Percentiles rank a stretch among this genome's conserved stretches.
Evolutionary conservation across 2,797 vertebrate genomes (phyloP).

Genomic region (Carcharodon carcharias): DNA sequence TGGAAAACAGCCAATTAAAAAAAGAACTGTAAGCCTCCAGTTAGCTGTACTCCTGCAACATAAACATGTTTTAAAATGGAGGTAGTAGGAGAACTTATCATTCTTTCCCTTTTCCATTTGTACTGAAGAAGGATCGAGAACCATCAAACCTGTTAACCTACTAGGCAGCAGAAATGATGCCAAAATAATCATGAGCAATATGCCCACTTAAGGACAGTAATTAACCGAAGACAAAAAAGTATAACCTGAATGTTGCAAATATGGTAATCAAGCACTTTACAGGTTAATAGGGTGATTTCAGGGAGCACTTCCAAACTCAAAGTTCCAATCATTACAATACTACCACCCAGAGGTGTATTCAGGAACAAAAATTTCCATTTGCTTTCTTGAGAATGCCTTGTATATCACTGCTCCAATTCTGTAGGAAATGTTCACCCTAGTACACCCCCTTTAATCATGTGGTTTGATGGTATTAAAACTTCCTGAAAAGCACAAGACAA

Average conservation of each 20-base stretch:
- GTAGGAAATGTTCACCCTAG: not conserved
- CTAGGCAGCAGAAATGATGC: not conserved
- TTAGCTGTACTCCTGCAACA: not conserved
- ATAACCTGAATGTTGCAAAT: not conserved
- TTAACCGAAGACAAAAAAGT: not conserved
- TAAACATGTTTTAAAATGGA: not conserved
- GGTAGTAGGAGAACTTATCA: not conserved
- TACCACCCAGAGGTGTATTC: not conserved
- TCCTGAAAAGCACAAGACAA: conserved; percentile 18
- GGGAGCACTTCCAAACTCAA: not conserved
- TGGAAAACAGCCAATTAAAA: not conserved
- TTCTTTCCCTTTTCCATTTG: not conserved
- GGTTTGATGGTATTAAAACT: not conserved
- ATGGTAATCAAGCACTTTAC: not conserved
- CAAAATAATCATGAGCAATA: not conserved
- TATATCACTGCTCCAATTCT: not conserved
- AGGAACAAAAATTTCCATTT: not conserved
- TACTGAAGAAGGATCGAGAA: not conserved
- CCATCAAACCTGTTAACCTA: not conserved
- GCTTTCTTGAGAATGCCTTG: not conserved
- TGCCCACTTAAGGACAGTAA: not conserved
- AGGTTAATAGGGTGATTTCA: not conserved
- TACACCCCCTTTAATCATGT: not conserved
- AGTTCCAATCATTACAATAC: conserved; percentile 24
- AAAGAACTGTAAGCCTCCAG: not conserved